These are phyloP conservation scores for Siniperca obscura DNA, from an alignment of 2,797 vertebrate genomes.

Conservation along the genomic window DNA sequence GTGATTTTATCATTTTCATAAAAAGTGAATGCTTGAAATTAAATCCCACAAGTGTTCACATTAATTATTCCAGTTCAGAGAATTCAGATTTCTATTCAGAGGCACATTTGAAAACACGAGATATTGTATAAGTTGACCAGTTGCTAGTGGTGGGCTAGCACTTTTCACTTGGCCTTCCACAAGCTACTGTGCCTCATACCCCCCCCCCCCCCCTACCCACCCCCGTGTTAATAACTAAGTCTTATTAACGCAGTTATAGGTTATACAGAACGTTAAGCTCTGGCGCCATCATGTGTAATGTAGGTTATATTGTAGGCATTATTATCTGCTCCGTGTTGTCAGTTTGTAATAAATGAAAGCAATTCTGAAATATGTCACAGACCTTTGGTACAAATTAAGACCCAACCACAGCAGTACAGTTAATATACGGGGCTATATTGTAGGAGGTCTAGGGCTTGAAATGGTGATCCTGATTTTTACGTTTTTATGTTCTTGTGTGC, in stretches of 20 bases:
- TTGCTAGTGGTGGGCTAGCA: neutral
- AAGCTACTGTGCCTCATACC: too few relatives aligned
- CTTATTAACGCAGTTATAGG: neutral
- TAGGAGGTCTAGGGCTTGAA: neutral
- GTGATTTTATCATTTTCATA: neutral
- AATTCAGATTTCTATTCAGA: neutral
- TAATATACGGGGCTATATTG: neutral
- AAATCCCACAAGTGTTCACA: neutral
- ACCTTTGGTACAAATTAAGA: neutral
- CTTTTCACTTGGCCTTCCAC: neutral
- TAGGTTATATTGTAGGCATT: neutral
- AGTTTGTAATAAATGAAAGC: neutral
- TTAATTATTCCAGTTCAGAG: neutral
- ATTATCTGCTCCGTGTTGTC: neutral
- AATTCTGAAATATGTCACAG: neutral
- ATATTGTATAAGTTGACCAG: neutral
- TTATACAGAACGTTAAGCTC: neutral
- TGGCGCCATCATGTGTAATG: constrained; percentile 44
- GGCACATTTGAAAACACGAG: neutral
- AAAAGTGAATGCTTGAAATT: neutral
- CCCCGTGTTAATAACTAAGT: neutral
- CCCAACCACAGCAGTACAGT: neutral
- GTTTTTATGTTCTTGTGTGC: neutral
- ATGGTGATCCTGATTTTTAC: neutral
- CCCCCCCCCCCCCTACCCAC: too few relatives aligned